Evolutionary conservation across 2,888 invertebrate species (phyloP), one percentile per base, ranked within the genome.

Genomic region (Cephus rjabovi): DNA sequence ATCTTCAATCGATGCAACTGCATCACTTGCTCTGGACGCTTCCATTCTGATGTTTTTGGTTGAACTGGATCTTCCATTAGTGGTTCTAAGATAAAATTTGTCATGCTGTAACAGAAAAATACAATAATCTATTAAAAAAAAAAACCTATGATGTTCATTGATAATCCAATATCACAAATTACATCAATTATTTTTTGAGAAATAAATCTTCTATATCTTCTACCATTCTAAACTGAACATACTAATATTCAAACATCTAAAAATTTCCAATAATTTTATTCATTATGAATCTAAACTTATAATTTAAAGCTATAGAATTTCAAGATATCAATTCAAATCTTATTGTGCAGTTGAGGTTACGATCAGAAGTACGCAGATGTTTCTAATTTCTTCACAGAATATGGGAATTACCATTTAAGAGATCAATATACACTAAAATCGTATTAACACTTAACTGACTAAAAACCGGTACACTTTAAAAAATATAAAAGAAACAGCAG

Each of bases 1-100:
- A 95, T 93, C 90, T 96, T 96, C 80, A 97, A 90, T 83, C 95
- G 94, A 90, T 96, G 96, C 77, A 96, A 91, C 89, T 95, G 95
- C 95, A 97, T 95, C 23, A 95, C 93, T 85, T 94, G 93, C 69
- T 93, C 92, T 0, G 94, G 94, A 75, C 91, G 92, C 79, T 93
- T 93, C 94, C 94, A 94, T 84, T 92, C 90, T 75, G 86, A 84
- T 12, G 86, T 31, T 33, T 76, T 77, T n/a, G 79, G 12, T 69
- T 81, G 79, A 23, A 81, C 82, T 12, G 77, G 23, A 73, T 81
- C 81, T 4, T 71, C 79, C 83, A 83, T 83, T 80, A 68, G 75
- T 74, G 40, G 33, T 34, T 73, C n/a, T 76, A 9, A 1, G 6
- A 34, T 71, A 34, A 71, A 71, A 1, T 71, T 71, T 71, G 71